phyloP scores from a whole-genome alignment of 2,888 invertebrate species.

The Pammene fasciana region DNA sequence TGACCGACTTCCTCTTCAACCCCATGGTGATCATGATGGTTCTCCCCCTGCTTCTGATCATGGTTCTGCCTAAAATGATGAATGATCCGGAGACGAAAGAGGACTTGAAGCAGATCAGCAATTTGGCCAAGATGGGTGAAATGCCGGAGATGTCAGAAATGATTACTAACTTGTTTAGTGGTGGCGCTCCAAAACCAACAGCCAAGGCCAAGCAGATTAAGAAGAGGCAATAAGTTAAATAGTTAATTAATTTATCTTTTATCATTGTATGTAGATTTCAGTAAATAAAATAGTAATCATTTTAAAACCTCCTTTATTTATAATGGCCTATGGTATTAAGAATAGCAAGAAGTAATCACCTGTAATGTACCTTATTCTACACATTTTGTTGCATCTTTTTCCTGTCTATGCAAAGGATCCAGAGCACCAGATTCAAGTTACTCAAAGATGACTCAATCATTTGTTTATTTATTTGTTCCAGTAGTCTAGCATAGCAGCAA shows the following conservation, averaged over 20 bases:
- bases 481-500: too few species aligned
- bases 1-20: constrained; percentile 97
- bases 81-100: constrained; percentile 99
- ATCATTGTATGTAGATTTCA: constrained; percentile 33
- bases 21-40: constrained; percentile 99
- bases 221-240: constrained; percentile 67
- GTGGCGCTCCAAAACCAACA: constrained; percentile 82
- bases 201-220: constrained; percentile 77
- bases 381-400: too few species aligned
- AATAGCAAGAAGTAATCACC: too few species aligned
- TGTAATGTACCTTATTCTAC: too few species aligned
- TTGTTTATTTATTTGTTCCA: too few species aligned
- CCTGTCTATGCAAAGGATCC: too few species aligned
- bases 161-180: constrained; percentile 93
- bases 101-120: constrained; percentile 95
- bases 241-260: constrained; percentile 24
- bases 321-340: background rate
- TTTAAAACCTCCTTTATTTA: background rate
- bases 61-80: constrained; percentile 98
- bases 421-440: too few species aligned
- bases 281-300: constrained; percentile 31
- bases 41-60: constrained; percentile 93
- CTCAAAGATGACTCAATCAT: too few species aligned
- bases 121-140: constrained; percentile 90
- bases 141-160: constrained; percentile 98